Evolutionary conservation across 2,888 invertebrate species (phyloP), one percentile per base, ranked within the genome.

Genomic region (Criorhina ranunculi): DNA sequence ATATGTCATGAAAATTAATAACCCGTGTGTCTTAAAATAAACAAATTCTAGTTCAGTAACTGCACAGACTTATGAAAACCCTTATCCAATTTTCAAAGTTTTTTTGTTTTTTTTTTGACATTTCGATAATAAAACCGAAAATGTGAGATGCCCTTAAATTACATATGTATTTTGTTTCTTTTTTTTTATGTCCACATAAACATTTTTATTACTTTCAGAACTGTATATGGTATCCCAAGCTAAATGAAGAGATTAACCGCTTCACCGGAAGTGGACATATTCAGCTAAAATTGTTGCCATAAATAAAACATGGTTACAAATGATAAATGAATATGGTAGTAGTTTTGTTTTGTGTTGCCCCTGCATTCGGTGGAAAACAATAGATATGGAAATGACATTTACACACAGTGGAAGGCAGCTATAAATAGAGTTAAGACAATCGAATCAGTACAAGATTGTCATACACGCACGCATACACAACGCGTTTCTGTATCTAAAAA

Each of bases 201-300:
- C 17, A 33, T 31, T 33, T 62, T 62, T 62, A 62, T 62, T 46
- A 11, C 62, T 46, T 33, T 62, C 33, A 44, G 33, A 46, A 33
- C 17, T 33, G 17, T 35, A 33, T 40, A 51, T 60, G 60, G 60
- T 15, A 53, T 19, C 19, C 17, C 8, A 29, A 33, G 24, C 51
- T 53, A 31, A 62, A 72, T 62, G 60, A 72, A 51, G 46, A 60
- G 37, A 62, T 60, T 42, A 62, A 62, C 72, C 12, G 51, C 40
- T 40, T 62, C 51, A 29, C 60, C 51, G 72, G 72, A 72, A 72
- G 60, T 72, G 31, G 51, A 42, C 72, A 60, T 60, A 72, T 62
- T 60, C 42, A 51, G 51, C 51, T 17, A 62, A 17, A 53, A 40
- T 51, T 35, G 42, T 9, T 42, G 40, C 60, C 72, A 72, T 72